Percentiles rank a stretch among this genome's conserved stretches.
phyloP scores from a whole-genome alignment of 2,113 vertebrate species.

The Laterallus jamaicensis region DNA sequence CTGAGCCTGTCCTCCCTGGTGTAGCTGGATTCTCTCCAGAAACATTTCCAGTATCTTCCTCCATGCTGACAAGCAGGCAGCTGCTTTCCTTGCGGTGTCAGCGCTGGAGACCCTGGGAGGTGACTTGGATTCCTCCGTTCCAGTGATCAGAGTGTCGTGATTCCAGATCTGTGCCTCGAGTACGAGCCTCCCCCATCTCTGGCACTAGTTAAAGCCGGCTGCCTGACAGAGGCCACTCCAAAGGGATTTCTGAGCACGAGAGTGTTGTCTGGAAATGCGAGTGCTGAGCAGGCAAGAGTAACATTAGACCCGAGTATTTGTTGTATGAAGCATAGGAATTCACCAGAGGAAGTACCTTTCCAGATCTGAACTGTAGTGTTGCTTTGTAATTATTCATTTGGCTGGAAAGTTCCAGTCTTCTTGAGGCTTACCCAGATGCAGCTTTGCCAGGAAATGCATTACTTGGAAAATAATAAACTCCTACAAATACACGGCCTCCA shows the following conservation, averaged over 20 bases:
- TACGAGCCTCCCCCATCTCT: background rate
- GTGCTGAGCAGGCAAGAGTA: background rate
- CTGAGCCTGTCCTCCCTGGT: background rate
- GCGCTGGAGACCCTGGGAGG: background rate
- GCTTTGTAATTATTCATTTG: slow-evolving; percentile 21
- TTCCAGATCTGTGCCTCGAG: background rate
- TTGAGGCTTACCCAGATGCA: background rate
- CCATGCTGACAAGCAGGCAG: background rate
- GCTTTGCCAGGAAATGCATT: slow-evolving; percentile 28
- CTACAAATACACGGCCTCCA: background rate
- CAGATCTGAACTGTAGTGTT: background rate
- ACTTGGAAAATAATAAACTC: slow-evolving; percentile 17
- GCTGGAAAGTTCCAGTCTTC: slow-evolving; percentile 26
- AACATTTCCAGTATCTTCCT: background rate
- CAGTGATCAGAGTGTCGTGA: background rate
- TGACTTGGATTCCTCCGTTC: background rate
- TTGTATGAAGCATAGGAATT: background rate
- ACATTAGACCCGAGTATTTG: background rate
- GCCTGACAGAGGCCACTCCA: background rate
- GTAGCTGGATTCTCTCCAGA: background rate
- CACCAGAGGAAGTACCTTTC: slow-evolving; percentile 16
- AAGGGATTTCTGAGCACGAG: background rate
- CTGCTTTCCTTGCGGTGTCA: background rate
- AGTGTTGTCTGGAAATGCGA: background rate
- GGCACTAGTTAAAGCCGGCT: background rate